phyloP scores from a whole-genome alignment of 2,797 vertebrate genomes.

The Aphelocoma californica region DNA sequence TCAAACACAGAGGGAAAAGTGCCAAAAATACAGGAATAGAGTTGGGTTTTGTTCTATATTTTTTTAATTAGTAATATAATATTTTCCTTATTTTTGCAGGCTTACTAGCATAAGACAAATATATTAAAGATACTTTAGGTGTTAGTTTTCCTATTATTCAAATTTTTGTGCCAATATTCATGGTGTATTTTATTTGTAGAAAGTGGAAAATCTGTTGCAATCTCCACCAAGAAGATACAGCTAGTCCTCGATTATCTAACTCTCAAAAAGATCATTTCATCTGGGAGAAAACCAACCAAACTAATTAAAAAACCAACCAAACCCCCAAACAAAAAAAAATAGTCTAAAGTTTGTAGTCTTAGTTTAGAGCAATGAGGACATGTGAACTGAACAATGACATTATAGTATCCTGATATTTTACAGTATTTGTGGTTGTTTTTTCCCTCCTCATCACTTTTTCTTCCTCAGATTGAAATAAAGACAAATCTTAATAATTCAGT shows the following conservation, averaged over 20 bases:
- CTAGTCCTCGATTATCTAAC: not conserved
- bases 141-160: not conserved
- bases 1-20: not conserved
- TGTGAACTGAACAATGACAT: not conserved
- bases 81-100: slow-evolving; percentile 8
- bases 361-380: not conserved
- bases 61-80: not conserved
- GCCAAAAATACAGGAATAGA: not conserved
- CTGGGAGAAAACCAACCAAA: not conserved
- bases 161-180: not conserved
- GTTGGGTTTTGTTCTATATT: not conserved
- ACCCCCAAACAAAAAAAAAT: not conserved
- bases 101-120: not conserved
- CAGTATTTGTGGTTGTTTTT: not conserved
- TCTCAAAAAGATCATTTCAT: not conserved
- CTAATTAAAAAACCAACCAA: not conserved
- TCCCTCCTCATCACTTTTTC: not conserved
- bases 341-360: not conserved
- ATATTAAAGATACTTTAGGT: not conserved
- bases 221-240: not conserved
- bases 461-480: slow-evolving; percentile 39
- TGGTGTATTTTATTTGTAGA: not conserved
- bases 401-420: not conserved
- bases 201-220: not conserved
- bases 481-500: slow-evolving; percentile 33